Evolutionary conservation across 2,113 vertebrate genomes (phyloP).

Genomic region (Theropithecus gelada): DNA sequence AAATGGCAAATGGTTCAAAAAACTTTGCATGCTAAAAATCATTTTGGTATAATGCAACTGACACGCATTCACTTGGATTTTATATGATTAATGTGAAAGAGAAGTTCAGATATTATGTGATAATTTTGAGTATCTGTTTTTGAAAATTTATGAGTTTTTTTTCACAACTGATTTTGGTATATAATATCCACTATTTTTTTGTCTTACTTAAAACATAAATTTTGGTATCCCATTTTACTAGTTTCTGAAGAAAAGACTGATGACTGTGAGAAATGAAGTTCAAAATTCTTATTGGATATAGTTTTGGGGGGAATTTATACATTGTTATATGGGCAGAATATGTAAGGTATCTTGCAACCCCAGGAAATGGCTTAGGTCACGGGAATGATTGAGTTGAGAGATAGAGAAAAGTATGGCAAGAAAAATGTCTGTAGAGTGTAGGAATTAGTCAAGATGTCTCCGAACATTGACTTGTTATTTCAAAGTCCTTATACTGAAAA

Average conservation of each 20-base stretch:
- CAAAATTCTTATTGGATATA: background rate
- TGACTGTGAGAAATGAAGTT: background rate
- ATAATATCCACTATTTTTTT: background rate
- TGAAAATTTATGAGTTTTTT: background rate
- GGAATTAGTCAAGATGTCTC: background rate
- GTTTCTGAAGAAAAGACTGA: background rate
- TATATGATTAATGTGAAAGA: background rate
- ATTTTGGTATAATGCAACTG: background rate
- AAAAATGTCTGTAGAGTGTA: background rate
- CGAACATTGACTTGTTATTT: background rate
- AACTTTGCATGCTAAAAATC: background rate
- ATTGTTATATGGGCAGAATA: background rate
- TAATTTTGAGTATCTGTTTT: background rate
- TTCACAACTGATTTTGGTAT: background rate
- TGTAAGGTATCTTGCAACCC: background rate
- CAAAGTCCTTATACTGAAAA: background rate
- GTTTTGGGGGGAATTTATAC: background rate
- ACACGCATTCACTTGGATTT: background rate
- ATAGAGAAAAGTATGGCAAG: background rate
- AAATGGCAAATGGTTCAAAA: background rate
- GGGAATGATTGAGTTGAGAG: background rate
- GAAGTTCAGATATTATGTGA: background rate
- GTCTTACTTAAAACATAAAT: background rate
- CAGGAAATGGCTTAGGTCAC: background rate
- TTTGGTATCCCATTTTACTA: background rate